Percentiles rank a stretch among this genome's conserved stretches.
Conservation (phyloP, 2,888 invertebrate genomes). For the Chymomyza fuscimana region DNA sequence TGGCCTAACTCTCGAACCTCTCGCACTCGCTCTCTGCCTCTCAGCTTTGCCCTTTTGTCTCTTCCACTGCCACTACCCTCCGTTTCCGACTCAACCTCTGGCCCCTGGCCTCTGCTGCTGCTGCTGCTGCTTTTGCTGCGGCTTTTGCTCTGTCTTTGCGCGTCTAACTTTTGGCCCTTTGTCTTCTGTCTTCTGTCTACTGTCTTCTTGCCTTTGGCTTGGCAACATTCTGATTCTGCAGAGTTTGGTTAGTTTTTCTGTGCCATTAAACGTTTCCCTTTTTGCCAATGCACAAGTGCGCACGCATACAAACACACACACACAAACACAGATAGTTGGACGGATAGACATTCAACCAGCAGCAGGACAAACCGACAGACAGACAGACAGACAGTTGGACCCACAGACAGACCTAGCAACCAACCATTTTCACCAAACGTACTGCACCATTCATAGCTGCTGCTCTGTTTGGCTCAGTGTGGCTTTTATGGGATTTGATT, state of each 20-base stretch:
- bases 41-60: background rate
- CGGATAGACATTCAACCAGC: slow-evolving; percentile 3
- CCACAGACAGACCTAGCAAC: background rate
- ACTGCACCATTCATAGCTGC: slow-evolving; percentile 18
- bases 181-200: background rate
- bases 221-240: background rate
- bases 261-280: slow-evolving; percentile 46
- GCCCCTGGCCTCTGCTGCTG: background rate
- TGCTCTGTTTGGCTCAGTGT: slow-evolving; percentile 58
- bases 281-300: slow-evolving; percentile 3
- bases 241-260: slow-evolving; percentile 29
- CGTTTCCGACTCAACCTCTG: background rate
- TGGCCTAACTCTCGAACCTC: background rate
- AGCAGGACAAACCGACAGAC: background rate
- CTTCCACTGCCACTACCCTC: background rate
- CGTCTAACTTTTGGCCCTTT: background rate
- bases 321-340: slow-evolving; percentile 2
- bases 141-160: background rate
- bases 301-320: background rate
- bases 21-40: background rate
- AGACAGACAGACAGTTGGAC: background rate
- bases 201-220: slow-evolving; percentile 1
- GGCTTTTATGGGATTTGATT: slow-evolving; percentile 75
- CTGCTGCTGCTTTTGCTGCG: too few relatives aligned
- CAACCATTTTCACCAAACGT: slow-evolving; percentile 7